Evolutionary conservation across 2,797 vertebrate species (phyloP).

Genomic region (Perodicticus potto): DNA sequence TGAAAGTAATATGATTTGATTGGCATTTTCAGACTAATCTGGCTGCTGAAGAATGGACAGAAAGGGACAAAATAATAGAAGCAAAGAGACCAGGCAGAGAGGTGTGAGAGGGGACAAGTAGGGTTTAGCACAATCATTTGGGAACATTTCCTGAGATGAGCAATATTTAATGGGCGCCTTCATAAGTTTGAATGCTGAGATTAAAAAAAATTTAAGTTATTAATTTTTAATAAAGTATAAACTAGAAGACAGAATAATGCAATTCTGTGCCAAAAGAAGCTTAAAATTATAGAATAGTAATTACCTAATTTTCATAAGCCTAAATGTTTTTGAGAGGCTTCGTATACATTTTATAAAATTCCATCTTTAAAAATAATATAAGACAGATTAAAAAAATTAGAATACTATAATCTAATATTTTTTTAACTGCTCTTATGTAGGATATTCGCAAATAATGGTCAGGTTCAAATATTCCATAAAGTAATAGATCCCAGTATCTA

Average conservation of each 20-base stretch:
- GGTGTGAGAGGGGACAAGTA: background rate
- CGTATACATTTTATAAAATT: background rate
- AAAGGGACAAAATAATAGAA: background rate
- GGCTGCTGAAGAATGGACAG: background rate
- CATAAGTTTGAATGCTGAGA: background rate
- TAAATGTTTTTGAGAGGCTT: background rate
- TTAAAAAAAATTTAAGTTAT: constrained; percentile 17
- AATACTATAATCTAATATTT: background rate
- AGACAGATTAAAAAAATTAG: background rate
- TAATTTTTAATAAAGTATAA: constrained; percentile 12
- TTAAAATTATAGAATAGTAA: background rate
- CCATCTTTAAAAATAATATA: constrained; percentile 8
- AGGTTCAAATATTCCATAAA: constrained; percentile 51
- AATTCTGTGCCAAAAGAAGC: background rate
- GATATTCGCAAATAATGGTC: constrained; percentile 52
- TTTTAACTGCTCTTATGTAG: background rate
- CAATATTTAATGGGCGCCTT: background rate
- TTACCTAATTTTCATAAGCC: background rate
- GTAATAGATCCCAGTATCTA: constrained; percentile 52
- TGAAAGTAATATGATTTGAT: background rate
- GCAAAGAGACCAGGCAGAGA: background rate
- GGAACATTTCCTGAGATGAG: background rate
- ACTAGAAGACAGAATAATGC: background rate
- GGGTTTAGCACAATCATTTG: background rate
- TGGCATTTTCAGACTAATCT: background rate